phyloP scores from a whole-genome alignment of 2,888 invertebrate genomes.

The Tyria jacobaeae region DNA sequence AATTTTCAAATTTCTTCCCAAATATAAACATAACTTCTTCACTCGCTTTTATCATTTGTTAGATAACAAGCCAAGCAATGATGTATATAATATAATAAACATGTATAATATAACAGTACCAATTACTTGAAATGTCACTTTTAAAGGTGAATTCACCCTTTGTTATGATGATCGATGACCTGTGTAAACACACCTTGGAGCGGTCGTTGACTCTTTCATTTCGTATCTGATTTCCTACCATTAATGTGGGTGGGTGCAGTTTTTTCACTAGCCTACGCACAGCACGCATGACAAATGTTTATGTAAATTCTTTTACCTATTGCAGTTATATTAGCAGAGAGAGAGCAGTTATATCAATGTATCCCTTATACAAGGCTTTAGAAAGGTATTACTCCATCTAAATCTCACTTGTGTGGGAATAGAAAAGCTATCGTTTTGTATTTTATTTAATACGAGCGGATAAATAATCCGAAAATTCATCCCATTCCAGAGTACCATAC shows the following conservation, averaged over 20 bases:
- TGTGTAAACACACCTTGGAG: constrained; percentile 51
- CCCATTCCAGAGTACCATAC: not conserved
- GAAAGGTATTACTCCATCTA: constrained; percentile 5
- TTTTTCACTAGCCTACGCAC: constrained; percentile 54
- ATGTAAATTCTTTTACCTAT: constrained; percentile 37
- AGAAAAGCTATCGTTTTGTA: constrained; percentile 9
- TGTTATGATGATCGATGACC: constrained; percentile 49
- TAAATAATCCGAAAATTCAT: not conserved
- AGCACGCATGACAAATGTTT: constrained; percentile 36
- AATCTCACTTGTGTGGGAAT: constrained; percentile 17
- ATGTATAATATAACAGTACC: not conserved
- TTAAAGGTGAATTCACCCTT: constrained; percentile 31
- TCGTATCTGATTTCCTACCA: constrained; percentile 46
- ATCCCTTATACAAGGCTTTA: no score
- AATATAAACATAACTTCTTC: not conserved
- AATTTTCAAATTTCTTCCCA: no score
- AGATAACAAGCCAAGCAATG: not conserved
- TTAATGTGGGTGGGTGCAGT: constrained; percentile 52
- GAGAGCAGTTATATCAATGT: no score
- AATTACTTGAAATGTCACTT: constrained; percentile 1
- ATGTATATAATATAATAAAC: not conserved
- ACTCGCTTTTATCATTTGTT: no score
- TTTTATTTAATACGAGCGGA: constrained; percentile 6
- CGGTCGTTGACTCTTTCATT: constrained; percentile 56
- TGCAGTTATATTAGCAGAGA: no score